Base-by-base conservation (phyloP, 2,113 vertebrate genomes). In the Triplophysa dalaica region DNA sequence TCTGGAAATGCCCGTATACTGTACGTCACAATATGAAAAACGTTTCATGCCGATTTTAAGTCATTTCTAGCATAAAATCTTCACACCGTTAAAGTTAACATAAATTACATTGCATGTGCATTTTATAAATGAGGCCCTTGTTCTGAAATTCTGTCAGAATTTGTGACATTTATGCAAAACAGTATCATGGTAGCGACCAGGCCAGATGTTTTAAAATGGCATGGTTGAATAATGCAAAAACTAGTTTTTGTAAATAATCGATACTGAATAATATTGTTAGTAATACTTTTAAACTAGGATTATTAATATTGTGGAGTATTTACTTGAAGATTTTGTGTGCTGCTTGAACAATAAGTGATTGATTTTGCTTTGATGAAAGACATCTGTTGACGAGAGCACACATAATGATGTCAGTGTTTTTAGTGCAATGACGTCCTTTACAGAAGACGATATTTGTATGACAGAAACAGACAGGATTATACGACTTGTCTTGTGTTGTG, bases 141-240 rank as follows among this genome's bases (percentile, higher is more conserved):
- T 21, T 58, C 54, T 58, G 17, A 58, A 58, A 21, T 58, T 63
- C 5, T 16, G 58, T 29, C 77, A 62, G 70, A 85, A 56, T 45
- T 84, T 54, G 58, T 48, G 75, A 69, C 16, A 26, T 87, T 91
- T 89, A 89, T 89, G 89, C 86, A 91, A 63, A 88, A 87, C 63
- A 19, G 29, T 87, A 76, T 83, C 78, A 84, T 85, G 75, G 61
- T 83, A 87, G 82, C 73, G 79, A 88, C 81, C 73, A 78, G 83
- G 73, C 64, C 64, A 70, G 81, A 58, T 83, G 84, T 83, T 87
- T 88, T 88, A 67, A 87, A 83, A 78, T 82, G 54, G 80, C 43
- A 82, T 64, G 70, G 77, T 82, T 86, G 61, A 82, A 85, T 41
- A 4, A 85, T 82, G 84, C 69, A 86, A 82, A 84, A 82, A 74